phyloP scores from a whole-genome alignment of 2,888 invertebrate species.

The Gerris lacustris region DNA sequence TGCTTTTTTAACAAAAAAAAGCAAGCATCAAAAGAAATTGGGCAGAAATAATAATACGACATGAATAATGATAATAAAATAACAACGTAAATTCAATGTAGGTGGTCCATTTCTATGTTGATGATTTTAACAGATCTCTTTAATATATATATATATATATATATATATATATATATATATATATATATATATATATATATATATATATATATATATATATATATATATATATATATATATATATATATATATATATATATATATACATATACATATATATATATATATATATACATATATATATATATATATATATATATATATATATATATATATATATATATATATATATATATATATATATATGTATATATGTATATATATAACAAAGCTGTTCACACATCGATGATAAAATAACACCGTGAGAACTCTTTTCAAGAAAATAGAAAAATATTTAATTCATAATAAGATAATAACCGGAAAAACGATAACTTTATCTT shows the following conservation, averaged over 20 bases:
- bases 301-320: conserved; percentile 10
- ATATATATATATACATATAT: conserved; percentile 8
- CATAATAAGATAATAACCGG: too few species aligned
- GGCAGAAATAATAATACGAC: too few species aligned
- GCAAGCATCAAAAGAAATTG: too few species aligned
- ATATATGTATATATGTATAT: conserved; percentile 12
- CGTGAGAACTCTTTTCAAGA: too few species aligned
- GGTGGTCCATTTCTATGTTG: too few species aligned
- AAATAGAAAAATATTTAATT: too few species aligned
- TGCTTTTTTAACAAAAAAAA: too few species aligned
- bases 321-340: conserved; percentile 12
- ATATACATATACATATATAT: conserved; percentile 2
- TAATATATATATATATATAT: background rate
- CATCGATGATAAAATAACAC: too few species aligned
- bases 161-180: conserved; percentile 1
- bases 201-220: background rate
- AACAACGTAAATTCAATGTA: too few species aligned
- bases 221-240: background rate
- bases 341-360: conserved; percentile 12
- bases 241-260: background rate
- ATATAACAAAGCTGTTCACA: background rate
- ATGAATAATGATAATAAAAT: too few species aligned
- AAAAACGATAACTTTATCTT: too few species aligned
- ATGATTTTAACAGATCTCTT: background rate
- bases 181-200: conserved; percentile 1